Evolutionary conservation across 2,797 vertebrate species (phyloP).

Genomic region (Mareca strepera): DNA sequence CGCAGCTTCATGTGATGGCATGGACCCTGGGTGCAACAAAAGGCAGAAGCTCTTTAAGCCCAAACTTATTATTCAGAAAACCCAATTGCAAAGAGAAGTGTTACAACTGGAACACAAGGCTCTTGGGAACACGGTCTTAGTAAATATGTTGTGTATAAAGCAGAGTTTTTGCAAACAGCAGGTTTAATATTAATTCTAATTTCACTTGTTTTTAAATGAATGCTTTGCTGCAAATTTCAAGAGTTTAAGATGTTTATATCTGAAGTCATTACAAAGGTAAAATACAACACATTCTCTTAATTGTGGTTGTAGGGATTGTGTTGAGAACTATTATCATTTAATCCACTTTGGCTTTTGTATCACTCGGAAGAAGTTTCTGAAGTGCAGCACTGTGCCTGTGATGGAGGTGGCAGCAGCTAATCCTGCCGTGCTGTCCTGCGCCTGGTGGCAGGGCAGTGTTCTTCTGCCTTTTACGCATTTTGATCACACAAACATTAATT

Average conservation of each 20-base stretch:
- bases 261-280: slow-evolving; percentile 37
- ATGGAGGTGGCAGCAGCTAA: background rate
- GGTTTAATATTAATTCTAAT: background rate
- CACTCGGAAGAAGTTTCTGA: background rate
- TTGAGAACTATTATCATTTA: background rate
- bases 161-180: background rate
- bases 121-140: background rate
- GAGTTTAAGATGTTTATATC: slow-evolving; percentile 48
- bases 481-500: background rate
- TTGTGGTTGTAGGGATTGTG: background rate
- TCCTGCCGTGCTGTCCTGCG: background rate
- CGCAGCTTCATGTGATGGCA: fast-evolving
- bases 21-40: background rate
- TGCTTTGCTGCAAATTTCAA: slow-evolving; percentile 1
- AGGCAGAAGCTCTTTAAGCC: background rate
- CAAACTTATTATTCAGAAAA: background rate
- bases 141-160: background rate
- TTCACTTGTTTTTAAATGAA: background rate
- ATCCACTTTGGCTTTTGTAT: slow-evolving; percentile 49
- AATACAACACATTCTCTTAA: slow-evolving; percentile 27
- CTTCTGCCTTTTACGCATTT: background rate
- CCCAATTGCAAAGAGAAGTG: background rate
- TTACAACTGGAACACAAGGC: background rate
- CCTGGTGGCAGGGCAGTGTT: fast-evolving
- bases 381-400: background rate